Percentiles rank a stretch among this genome's conserved stretches.
Evolutionary conservation across 92 coral and sea anemone genomes (phyloP).

Genomic region (Bergia puertoricense): DNA sequence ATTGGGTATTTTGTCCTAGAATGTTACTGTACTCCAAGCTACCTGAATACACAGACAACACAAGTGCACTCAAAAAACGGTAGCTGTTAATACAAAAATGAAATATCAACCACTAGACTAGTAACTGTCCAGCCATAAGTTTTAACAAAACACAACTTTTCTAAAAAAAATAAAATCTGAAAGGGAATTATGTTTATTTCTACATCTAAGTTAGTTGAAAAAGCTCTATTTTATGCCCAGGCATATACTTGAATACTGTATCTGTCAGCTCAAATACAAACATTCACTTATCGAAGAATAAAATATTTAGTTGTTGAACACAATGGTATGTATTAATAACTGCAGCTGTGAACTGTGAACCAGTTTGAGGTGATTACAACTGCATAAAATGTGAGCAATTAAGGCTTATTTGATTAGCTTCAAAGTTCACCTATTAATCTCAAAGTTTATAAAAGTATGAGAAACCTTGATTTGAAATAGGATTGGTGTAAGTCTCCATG

Average conservation of each 20-base stretch:
- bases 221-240: background rate
- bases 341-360: background rate
- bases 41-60: constrained; percentile 12
- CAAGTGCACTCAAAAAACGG: background rate
- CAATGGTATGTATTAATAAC: background rate
- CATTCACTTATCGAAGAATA: too few species aligned
- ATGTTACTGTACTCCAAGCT: background rate
- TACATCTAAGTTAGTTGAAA: background rate
- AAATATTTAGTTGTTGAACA: too few species aligned
- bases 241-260: background rate
- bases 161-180: constrained; percentile 1
- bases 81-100: background rate
- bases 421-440: background rate
- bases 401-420: background rate
- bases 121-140: background rate
- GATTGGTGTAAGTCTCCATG: background rate
- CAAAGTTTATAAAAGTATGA: background rate
- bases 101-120: constrained; percentile 25
- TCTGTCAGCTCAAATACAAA: background rate
- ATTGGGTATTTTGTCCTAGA: background rate
- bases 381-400: background rate
- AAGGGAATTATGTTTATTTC: background rate
- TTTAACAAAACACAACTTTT: background rate
- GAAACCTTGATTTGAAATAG: background rate
- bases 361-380: too few species aligned